Base-by-base conservation (phyloP, 2,888 invertebrate species). In the Melieria crassipennis region DNA sequence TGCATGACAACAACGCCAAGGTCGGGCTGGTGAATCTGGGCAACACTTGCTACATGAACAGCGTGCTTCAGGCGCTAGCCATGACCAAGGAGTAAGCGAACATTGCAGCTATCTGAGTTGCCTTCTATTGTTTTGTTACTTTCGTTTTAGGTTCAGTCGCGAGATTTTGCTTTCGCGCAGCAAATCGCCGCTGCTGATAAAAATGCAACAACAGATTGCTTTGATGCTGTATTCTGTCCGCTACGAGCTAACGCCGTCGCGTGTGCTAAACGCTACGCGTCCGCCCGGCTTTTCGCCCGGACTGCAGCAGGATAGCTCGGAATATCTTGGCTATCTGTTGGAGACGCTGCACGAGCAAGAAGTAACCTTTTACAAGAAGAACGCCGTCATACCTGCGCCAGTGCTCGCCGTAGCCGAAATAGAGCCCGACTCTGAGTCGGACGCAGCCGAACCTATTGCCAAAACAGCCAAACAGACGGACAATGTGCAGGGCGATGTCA, bases 1-100 rank as follows among this genome's bases (percentile, higher is more conserved):
- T 68, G 13, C 75, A 78, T 45, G 75, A 77, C n/a, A 78, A 79
- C 7, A 86, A 85, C 73, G 82, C 83, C 6, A 82, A 84, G 47
- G 92, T 93, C 5, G 95, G 95, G 2, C 88, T 96, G 42, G 89
- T 91, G 55, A 96, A 96, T 88, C 88, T 95, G 56, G 95, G 95
- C 46, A 96, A 95, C 81, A 95, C 95, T 0, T 96, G 96, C 84
- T 96, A 95, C 80, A 93, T 95, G 93, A 96, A 96, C 86, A 94
- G 94, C 83, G 92, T 95, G 2, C 87, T 95, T 73, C 96, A 96
- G 85, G 94, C 95, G 0, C 87, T 96, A 56, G 92, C 92, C 69
- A 93, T 94, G 90, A 94, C 95, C 45, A 92, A 91, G 84, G 91
- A 92, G 89, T 91, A 83, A 88, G 90, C 4, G 7, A 61, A 46